Evolutionary conservation across 2,113 vertebrate genomes (phyloP).

Genomic region (Rhodinocichla rosea): DNA sequence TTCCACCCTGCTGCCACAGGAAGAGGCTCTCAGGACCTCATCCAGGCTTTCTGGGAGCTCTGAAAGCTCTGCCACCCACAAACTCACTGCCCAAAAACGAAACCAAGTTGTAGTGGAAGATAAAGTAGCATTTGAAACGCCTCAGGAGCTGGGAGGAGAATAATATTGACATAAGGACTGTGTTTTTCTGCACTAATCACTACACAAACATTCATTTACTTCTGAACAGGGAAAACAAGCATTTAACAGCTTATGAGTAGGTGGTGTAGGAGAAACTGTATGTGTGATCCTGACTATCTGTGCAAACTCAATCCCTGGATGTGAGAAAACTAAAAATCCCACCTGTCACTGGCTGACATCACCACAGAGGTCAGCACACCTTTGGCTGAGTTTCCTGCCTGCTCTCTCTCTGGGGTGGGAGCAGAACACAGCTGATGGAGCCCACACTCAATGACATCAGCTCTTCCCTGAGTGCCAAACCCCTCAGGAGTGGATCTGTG

Average conservation of each 20-base stretch:
- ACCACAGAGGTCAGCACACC: neutral
- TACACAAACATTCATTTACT: slow-evolving; percentile 2
- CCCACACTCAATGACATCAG: neutral
- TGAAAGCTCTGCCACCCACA: neutral
- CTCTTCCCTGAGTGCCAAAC: too few species aligned
- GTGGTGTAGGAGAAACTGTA: slow-evolving; percentile 43
- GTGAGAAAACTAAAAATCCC: neutral
- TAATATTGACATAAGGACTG: slow-evolving; percentile 34
- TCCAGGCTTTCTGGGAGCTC: neutral
- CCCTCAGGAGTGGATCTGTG: too few species aligned
- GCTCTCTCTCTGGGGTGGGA: neutral
- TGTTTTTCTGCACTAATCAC: slow-evolving; percentile 16
- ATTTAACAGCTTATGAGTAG: slow-evolving; percentile 48
- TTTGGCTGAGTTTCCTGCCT: neutral
- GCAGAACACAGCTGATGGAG: neutral
- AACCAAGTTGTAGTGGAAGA: neutral
- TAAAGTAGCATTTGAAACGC: neutral
- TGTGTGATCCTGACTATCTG: neutral
- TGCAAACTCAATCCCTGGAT: neutral
- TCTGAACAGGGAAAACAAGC: slow-evolving; percentile 24
- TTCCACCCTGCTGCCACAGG: neutral
- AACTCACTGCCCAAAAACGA: neutral
- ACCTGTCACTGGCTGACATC: neutral
- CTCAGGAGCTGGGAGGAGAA: neutral
- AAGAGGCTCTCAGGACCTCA: neutral